Base-by-base conservation (phyloP, 2,888 invertebrate genomes). In the Phaonia tiefii region DNA sequence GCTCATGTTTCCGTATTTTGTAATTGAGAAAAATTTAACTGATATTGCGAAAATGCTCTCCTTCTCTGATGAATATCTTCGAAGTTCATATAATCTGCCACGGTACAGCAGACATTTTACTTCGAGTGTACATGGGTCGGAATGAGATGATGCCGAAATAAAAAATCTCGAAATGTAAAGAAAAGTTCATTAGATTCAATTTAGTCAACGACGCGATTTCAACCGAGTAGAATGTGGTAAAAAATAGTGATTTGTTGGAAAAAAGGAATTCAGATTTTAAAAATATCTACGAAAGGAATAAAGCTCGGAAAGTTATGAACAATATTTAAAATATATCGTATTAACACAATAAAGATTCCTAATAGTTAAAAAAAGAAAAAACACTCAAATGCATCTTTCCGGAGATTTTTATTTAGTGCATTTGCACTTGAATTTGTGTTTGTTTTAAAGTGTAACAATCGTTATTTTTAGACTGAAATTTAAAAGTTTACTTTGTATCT, bases 181-280 rank as follows among this genome's bases (percentile, higher is more conserved):
- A 67, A 66, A 71, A 71, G 63, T 77, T 69, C 63, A 71, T 66
- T 56, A 58, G 44, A 75, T 51, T 26, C 58, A 79, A 72, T 75
- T 81, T 75, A 81, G 81, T 81, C 74, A 60, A 58, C 71, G 72
- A 26, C 56, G 67, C 67, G 71, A 46, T 78, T 81, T 81, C 71
- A 75, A 75, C 39, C 71, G 56, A 22, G 54, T 75, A 46, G n/a
- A 54, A 72, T 67, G 75, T 75, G 56, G 17, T 58, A 72, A 31
- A 31, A 31, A 5, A 3, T n/a, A 22, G 42, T 2, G 1, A 20
- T 54, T 31, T 58, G 26, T 42, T 20, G 22, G 17, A 70, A 37
- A 1, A 17, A 31, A 44, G 11, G 60, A 72, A 15, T 26, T 15
- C 26, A 7, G 15, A n/a, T n/a, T n/a, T n/a, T n/a, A 58, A 58